Evolutionary conservation across 92 coral and sea anemone genomes (phyloP), one percentile per base, ranked within the genome.

Genomic region (Bergia sp.): DNA sequence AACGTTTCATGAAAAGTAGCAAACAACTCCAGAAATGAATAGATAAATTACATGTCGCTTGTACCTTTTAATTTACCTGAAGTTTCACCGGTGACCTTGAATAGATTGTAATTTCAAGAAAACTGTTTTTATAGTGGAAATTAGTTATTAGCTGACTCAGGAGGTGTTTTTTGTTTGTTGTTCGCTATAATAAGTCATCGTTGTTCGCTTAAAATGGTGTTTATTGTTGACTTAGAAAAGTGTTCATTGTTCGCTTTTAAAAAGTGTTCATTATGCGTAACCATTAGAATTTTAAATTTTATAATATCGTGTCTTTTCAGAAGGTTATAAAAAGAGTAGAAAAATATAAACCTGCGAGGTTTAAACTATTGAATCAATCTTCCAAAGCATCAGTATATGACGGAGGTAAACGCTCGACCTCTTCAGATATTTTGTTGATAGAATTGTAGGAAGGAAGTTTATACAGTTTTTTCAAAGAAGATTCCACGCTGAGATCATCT

Each of bases 391-490:
- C 87, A 16, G 15, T 67, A n/a, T 84, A 84, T 45, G 87, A 84
- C 15, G 87, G 87, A 1, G 87, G 87, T 13, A 84, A 84, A 47
- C 38, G 12, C 37, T 45, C 87, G 7, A 1, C 47, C 64, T 83
- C 87, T 69, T 71, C 78, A 71, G 87, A 1, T 49, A 84, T 69
- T 84, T 84, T 84, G 79, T 84, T 69, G 65, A 84, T 47, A 37
- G 87, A 84, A 49, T 84, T 84, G 45, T 84, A 84, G 57, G 87
- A 84, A n/a, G 87, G 87, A 9, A 84, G 79, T 50, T 84, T 84
- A 79, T 71, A 84, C 3, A 84, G 79, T 71, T 84, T 69, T 73
- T 45, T 67, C 64, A 84, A 45, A 7, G 87, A 84, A 4, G 66
- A 69, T 71, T 84, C 87, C 79, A 84, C 67, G 42, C 15, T 13